Evolutionary conservation across 2,888 invertebrate genomes (phyloP), one percentile per base, ranked within the genome.

Genomic region (Leucophenga maculata): DNA sequence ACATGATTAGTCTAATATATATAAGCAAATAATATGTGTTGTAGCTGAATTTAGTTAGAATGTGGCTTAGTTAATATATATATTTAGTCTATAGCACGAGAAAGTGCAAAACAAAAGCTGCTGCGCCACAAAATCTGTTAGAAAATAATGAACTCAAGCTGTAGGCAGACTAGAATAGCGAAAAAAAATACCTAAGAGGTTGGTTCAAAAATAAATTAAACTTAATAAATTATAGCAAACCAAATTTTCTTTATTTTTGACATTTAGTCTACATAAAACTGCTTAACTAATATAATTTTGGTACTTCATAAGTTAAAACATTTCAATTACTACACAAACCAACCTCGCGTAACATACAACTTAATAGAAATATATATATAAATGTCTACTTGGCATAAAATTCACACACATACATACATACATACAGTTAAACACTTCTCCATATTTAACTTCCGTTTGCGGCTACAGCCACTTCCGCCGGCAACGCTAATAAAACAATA

Each of bases 1-100:
- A 44, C 60, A 80, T 79, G 79, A 80, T 82, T 79, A 82, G 80
- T 80, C 74, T 76, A 78, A 80, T 78, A 74, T 74, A 71, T 69
- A 68, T 26, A 46, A n/a, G 46, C 46, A 46, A 26, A 26, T 26
- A 26, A 26, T 26, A 26, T 4, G 4, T 4, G 4, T 26, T 26
- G 4, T 4, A 26, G 4, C 26, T 26, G 26, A 26, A 3, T 26
- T 26, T 26, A 26, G 26, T 26, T 26, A 26, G 26, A 26, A 4
- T 4, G 4, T 4, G 2, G 26, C 26, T 4, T 26, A 26, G 26
- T 26, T 26, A 26, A 26, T 26, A 26, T 26, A 26, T 26, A 26
- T 26, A 2, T 26, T 26, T 26, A 3, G 4, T 26, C 26, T 26
- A 2, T 26, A n/a, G 26, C 26, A 4, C 59, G 11, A 2, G 32